phyloP scores from a whole-genome alignment of 1,140 invertebrate species.

The Lordiphosa mommai region DNA sequence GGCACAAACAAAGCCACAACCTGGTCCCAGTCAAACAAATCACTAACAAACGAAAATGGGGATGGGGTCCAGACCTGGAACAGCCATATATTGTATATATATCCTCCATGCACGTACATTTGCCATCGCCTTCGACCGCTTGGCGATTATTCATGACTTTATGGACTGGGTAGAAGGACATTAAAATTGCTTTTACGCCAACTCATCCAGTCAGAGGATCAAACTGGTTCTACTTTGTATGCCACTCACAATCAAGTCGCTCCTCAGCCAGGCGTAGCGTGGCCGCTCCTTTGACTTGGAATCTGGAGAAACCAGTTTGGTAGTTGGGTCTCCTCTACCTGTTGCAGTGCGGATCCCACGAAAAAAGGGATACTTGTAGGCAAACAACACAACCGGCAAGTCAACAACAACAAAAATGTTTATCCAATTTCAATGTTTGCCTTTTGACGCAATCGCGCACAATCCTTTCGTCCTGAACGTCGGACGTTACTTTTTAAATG shows the following conservation, averaged over 20 bases:
- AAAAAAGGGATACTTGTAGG: constrained; percentile 67
- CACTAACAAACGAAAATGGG: constrained; percentile 16
- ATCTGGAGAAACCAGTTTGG: constrained; percentile 15
- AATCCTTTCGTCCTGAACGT: constrained; percentile 71
- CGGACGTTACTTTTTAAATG: constrained; percentile 40
- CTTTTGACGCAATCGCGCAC: constrained; percentile 41
- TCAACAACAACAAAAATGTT: constrained; percentile 14
- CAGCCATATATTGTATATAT: constrained; percentile 27
- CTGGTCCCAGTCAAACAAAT: constrained; percentile 31
- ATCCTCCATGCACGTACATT: constrained; percentile 69
- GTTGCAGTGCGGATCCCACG: constrained; percentile 55
- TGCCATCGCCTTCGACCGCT: too few species aligned
- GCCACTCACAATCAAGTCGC: constrained; percentile 49
- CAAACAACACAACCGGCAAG: constrained; percentile 24
- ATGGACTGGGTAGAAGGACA: constrained; percentile 73
- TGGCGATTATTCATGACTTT: constrained; percentile 75
- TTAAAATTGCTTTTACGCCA: constrained; percentile 77
- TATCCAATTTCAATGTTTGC: constrained; percentile 35
- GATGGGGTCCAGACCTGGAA: constrained; percentile 5
- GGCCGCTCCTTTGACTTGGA: constrained; percentile 14
- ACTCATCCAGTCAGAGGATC: constrained; percentile 69
- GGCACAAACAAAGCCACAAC: constrained; percentile 13
- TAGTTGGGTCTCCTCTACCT: constrained; percentile 46
- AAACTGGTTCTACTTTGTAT: constrained; percentile 75
- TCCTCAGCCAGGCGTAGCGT: constrained; percentile 2